Base-by-base conservation (phyloP, 2,888 invertebrate genomes). In the Synergus laeviventris region DNA sequence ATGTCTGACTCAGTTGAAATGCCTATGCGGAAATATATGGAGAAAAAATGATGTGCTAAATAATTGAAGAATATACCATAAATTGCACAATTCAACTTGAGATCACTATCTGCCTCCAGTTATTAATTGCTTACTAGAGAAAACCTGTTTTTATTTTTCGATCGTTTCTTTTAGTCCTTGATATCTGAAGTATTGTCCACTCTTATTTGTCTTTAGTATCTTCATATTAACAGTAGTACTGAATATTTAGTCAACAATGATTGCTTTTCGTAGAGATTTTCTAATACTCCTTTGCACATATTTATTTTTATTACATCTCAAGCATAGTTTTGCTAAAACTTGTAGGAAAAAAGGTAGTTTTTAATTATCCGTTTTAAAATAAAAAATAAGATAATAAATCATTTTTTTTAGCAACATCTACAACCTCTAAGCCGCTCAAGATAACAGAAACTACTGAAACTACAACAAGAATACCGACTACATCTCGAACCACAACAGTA, bases 381-480 rank as follows among this genome's bases (percentile, higher is more conserved):
- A 54, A 2, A 54, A 18, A n/a, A 18, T 18, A 36, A 21, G 18
- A 14, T 39, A n/a, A 61, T 60, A 16, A 7, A 73, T 62, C 24
- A 54, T 54, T 74, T n/a, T 39, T 14, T 75, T 75, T 21, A 49
- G 45, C 73, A 61, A 74, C 62, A 74, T 70, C 9, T 21, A 60
- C 70, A 16, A 74, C 79, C 12, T 1, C n/a, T 42, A 79, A 74
- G 73, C 81, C 81, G 21, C 31, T 24, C 12, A 66, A 62, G 60
- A 21, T 64, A 24, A 80, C 75, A 21, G n/a, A 84, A 85, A 59
- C 45, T 39, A 62, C n/a, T 45, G 86, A 86, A 14, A 85, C 87
- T 4, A 85, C 88, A 9, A 89, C 89, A 2, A 91, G 88, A 24
- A 90, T 88, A 78, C 81, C 77, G 64, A 76, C 76, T 66, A 80